Base-by-base conservation (phyloP, 2,888 invertebrate genomes). In the Pammene aurita region DNA sequence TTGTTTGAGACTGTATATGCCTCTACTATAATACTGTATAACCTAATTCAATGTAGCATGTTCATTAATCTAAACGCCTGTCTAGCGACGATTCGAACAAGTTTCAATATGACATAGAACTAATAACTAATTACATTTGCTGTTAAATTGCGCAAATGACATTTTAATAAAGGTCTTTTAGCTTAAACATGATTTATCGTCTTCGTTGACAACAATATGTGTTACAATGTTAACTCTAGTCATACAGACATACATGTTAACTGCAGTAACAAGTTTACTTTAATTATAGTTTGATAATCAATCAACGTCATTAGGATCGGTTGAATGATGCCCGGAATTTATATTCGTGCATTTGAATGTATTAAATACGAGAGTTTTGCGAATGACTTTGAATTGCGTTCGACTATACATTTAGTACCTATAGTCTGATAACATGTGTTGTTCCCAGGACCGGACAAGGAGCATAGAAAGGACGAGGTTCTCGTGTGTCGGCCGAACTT, bases 401-500 rank as follows among this genome's bases (percentile, higher is more conserved):
- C n/a, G n/a, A n/a, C n/a, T 26, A 26, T 26, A 26, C 26, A 26
- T 38, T 38, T 38, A 38, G 38, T 38, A 38, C 7, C 11, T 11
- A 10, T 9, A 11, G 13, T 42, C 10, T 42, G 10, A 42, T 10
- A 11, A 42, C 13, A 42, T 13, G 13, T 11, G 7, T 80, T 76
- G 75, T 82, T 81, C 0, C 83, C 89, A 90, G 77, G 73, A 61
- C 1, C 77, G 76, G 0, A 78, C 79, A 42, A 71, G 62, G 13
- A 81, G 76, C 41, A 79, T 87, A 48, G 88, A 93, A 0, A 84
- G 85, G 72, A 94, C 94, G 7, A 90, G 92, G 72, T 96, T 96
- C 84, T 94, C 95, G 0, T 96, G 96, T 75, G 85, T 91, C 41
- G 95, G 95, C 48, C 92, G 95, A 34, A 92, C 93, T 5, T 85